A percentile compares a stretch with the other conserved stretches of the same genome.
phyloP scores from a whole-genome alignment of 2,797 vertebrate genomes.

The Gorsachius magnificus region DNA sequence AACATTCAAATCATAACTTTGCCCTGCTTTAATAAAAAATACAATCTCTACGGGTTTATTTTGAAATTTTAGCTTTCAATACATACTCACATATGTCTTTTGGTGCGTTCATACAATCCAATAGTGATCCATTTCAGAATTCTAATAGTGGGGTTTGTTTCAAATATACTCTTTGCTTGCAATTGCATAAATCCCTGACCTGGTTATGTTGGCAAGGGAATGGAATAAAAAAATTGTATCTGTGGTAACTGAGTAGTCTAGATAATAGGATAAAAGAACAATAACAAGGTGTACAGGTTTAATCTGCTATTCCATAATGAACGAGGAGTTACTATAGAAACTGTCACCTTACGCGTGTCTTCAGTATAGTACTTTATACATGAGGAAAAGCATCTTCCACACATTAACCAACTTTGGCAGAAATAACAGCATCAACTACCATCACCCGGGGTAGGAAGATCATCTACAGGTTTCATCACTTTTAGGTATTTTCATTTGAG shows the following conservation, averaged over 20 bases:
- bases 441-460: background rate
- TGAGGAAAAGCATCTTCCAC: conserved; percentile 21
- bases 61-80: background rate
- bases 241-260: conserved; percentile 25
- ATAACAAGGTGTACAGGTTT: conserved; percentile 49
- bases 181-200: background rate
- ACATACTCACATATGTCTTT: background rate
- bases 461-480: background rate
- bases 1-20: background rate
- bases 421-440: background rate
- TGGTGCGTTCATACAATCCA: background rate
- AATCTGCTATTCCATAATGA: conserved; percentile 52
- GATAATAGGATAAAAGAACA: conserved; percentile 52
- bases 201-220: background rate
- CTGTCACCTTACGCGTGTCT: conserved; percentile 40
- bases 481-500: background rate
- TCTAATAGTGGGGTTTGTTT: background rate
- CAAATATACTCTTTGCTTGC: background rate
- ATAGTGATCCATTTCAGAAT: background rate
- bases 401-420: background rate
- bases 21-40: background rate
- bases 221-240: background rate
- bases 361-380: background rate
- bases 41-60: background rate
- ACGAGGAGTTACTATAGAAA: conserved; percentile 68